Evolutionary conservation across 64 coral and sea anemone species (phyloP), one percentile per base, ranked within the genome.

Genomic region (Porites lutea): DNA sequence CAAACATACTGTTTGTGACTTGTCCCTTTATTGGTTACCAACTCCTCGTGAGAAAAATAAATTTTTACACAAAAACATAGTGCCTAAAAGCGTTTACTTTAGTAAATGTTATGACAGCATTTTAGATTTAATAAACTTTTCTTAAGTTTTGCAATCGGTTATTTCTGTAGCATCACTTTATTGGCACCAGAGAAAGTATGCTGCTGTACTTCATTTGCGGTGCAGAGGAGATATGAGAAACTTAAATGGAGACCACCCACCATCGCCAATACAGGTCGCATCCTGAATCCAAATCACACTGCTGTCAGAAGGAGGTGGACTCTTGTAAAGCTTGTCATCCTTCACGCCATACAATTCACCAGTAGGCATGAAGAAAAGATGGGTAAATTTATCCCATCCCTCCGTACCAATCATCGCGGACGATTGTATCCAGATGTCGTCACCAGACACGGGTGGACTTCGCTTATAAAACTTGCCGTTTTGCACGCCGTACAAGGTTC

Each of bases 171-270:
- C 27, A 37, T 37, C 27, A 37, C 27, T 37, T 37, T 37, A 37
- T 37, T 37, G 27, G 27, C 27, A 37, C 27, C 27, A 37, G 27
- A 37, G 27, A 37, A 37, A 37, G 27, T 37, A 37, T 37, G 0
- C 64, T 14, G 11, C 64, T 66, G 64, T 14, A 19, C 1, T 22
- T 71, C 67, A 71, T 21, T 22, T 23, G 53, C 53, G 53, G 11
- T 5, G 53, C 9, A 71, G 67, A 8, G 66, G 50, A 52, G 84
- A 72, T 52, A 79, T 79, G 45, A 79, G 76, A 18, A 51, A 79
- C 52, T 79, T 79, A 45, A 79, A 79, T 2, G 45, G 2, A 50
- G 13, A 22, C 76, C 76, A 79, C 6, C 76, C 76, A 50, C 2
- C 47, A 45, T 4, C 1, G 14, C 76, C 76, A 79, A 79, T 58